Conservation (phyloP, 2,888 invertebrate genomes). For the Perizoma affinitatum region DNA sequence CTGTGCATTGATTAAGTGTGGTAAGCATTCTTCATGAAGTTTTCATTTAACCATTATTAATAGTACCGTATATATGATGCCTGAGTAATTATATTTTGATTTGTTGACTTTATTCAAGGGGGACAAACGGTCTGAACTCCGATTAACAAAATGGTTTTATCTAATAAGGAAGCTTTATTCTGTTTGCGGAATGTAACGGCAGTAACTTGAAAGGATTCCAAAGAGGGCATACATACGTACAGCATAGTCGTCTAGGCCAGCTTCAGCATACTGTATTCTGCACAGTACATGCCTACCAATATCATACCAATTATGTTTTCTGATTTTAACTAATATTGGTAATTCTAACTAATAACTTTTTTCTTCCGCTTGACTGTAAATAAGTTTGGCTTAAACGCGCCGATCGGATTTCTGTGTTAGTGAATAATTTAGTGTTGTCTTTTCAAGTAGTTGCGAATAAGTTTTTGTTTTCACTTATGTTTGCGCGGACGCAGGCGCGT, state of each 20-base stretch:
- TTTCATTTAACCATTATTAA: not conserved
- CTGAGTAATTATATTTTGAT: no score
- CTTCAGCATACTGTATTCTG: not conserved
- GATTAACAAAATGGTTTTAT: no score
- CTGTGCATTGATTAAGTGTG: not conserved
- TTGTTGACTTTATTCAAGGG: no score
- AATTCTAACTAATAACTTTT: conserved; percentile 38
- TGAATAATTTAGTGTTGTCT: conserved; percentile 29
- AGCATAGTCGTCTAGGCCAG: not conserved
- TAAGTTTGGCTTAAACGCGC: conserved; percentile 39
- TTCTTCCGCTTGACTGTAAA: conserved; percentile 37
- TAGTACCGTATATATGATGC: no score
- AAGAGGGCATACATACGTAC: not conserved
- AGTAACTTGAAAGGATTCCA: no score
- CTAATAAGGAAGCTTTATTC: no score
- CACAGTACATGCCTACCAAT: not conserved
- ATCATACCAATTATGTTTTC: not conserved
- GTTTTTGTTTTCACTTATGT: conserved; percentile 80
- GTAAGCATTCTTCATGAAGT: conserved; percentile 29
- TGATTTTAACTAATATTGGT: not conserved
- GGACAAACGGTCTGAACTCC: no score
- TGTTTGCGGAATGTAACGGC: no score
- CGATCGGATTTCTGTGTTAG: conserved; percentile 32
- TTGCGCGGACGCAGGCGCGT: conserved; percentile 79
- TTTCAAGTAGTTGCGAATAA: conserved; percentile 60